A percentile compares a stretch with the other conserved stretches of the same genome.
These are phyloP conservation scores for Nipponia nippon DNA, from an alignment of 2,113 vertebrate species.

Conservation along the genomic window DNA sequence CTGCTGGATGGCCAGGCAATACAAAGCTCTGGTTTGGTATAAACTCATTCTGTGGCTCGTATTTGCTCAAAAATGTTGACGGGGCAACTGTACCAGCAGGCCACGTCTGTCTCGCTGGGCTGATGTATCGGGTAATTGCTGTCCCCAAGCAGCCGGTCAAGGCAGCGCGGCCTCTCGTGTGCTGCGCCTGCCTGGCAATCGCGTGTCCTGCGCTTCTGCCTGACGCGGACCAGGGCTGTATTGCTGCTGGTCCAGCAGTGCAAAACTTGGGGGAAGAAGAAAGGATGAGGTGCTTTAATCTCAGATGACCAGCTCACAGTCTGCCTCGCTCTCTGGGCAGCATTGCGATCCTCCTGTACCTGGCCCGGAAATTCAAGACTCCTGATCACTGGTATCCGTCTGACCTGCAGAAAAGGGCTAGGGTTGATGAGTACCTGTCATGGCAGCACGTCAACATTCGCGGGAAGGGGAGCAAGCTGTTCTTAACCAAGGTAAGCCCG, in stretches of 20 bases:
- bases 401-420: conserved; percentile 73
- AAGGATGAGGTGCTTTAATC: neutral
- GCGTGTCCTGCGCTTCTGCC: neutral
- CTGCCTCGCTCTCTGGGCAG: conserved; percentile 39
- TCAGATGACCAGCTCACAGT: neutral
- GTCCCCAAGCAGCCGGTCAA: neutral
- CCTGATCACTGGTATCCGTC: conserved; percentile 83
- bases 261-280: neutral
- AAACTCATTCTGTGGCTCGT: neutral
- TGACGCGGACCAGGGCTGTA: neutral
- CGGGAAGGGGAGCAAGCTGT: conserved; percentile 68
- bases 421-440: conserved; percentile 76
- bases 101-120: rapidly evolving
- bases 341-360: conserved; percentile 75
- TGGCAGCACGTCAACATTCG: conserved; percentile 80
- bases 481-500: conserved; percentile 62
- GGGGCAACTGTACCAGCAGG: neutral
- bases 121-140: neutral
- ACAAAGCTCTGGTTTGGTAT: neutral
- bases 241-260: neutral
- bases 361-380: conserved; percentile 71
- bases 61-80: neutral
- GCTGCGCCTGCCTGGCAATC: neutral
- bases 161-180: neutral
- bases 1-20: neutral